These are phyloP conservation scores for Yponomeuta plumbellus DNA, from an alignment of 2,888 invertebrate genomes.

Conservation along the genomic window DNA sequence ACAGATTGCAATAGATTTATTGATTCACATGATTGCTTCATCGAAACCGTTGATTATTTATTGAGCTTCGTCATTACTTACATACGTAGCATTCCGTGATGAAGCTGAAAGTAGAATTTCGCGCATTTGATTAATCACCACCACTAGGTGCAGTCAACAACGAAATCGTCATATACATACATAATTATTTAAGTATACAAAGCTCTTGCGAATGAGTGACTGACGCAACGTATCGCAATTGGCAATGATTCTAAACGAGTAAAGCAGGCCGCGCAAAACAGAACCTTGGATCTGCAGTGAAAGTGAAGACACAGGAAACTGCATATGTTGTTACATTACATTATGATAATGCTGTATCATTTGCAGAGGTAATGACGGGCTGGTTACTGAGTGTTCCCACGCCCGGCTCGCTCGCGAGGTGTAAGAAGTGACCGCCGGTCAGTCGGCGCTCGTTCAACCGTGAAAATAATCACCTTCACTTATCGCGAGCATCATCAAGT, in stretches of 20 bases:
- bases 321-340: background rate
- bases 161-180: background rate
- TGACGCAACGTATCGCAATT: background rate
- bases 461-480: background rate
- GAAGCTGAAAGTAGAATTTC: background rate
- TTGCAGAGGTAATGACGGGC: background rate
- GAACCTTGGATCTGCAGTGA: slow-evolving; percentile 1
- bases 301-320: slow-evolving; percentile 1
- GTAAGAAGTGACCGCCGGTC: background rate
- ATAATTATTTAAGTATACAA: too few relatives aligned
- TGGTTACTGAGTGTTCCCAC: background rate
- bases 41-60: background rate
- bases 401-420: background rate
- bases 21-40: background rate
- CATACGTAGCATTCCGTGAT: background rate
- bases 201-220: background rate
- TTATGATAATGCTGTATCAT: background rate
- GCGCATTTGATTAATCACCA: background rate
- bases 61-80: background rate
- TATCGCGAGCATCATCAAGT: background rate
- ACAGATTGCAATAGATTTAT: background rate
- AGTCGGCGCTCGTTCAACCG: background rate
- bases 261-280: background rate
- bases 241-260: background rate
- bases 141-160: background rate